A percentile compares a stretch with the other conserved stretches of the same genome.
Evolutionary conservation across 1,140 invertebrate genomes (phyloP).

Genomic region (Cotesia vestalis): DNA sequence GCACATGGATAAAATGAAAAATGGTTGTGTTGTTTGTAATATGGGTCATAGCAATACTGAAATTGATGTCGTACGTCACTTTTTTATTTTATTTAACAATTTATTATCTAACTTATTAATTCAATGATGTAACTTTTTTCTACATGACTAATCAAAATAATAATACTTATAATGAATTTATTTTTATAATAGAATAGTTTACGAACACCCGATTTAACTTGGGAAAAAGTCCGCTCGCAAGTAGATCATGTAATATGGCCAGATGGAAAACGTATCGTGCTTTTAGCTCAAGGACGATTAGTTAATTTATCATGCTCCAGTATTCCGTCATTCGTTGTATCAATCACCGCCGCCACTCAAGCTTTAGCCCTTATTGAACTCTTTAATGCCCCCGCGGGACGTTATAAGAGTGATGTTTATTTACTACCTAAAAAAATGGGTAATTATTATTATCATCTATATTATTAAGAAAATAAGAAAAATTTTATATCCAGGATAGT

Average conservation of each 20-base stretch:
- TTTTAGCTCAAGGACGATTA: conserved; percentile 93
- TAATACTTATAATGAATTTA: conserved; percentile 3
- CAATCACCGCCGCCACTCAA: conserved; percentile 94
- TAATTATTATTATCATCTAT: conserved; percentile 57
- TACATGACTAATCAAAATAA: too few relatives aligned
- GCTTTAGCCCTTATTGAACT: conserved; percentile 95
- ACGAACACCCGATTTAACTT: conserved; percentile 91
- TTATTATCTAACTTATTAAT: background rate
- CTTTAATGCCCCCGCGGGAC: conserved; percentile 91
- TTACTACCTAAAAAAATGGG: conserved; percentile 98
- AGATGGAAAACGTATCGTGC: conserved; percentile 89
- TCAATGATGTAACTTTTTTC: background rate
- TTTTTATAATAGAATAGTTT: conserved; percentile 79
- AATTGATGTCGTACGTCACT: conserved; percentile 88
- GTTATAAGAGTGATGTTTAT: conserved; percentile 96
- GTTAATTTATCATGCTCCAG: conserved; percentile 97
- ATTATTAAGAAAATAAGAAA: conserved; percentile 7
- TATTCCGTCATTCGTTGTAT: conserved; percentile 96
- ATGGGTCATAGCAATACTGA: conserved; percentile 99
- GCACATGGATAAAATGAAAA: conserved; percentile 97
- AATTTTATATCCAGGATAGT: too few relatives aligned
- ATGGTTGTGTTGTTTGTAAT: conserved; percentile 95
- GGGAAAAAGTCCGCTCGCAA: conserved; percentile 97
- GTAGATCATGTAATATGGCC: conserved; percentile 98
- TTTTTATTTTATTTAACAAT: conserved; percentile 5